A percentile compares a stretch with the other conserved stretches of the same genome.
These are phyloP conservation scores for Dipodomys spectabilis DNA, from an alignment of 2,113 vertebrate genomes.

Conservation along the genomic window DNA sequence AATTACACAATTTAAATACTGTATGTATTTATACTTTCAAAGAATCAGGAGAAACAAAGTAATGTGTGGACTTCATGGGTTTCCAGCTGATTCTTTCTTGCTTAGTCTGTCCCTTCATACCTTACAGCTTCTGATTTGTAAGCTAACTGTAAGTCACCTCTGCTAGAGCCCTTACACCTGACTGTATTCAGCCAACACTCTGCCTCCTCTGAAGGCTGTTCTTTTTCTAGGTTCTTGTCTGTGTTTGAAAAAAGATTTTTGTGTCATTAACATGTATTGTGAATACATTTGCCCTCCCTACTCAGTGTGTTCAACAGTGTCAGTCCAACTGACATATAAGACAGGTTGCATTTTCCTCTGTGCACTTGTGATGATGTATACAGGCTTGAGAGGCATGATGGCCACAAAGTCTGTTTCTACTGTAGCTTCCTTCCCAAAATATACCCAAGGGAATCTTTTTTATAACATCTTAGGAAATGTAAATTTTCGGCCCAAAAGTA, in stretches of 20 bases:
- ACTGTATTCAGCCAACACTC: not conserved
- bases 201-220: not conserved
- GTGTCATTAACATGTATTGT: not conserved
- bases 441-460: not conserved
- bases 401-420: not conserved
- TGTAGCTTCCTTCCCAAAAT: not conserved
- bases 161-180: not conserved
- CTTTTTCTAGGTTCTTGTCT: not conserved
- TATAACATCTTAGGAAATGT: not conserved
- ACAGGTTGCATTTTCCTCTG: not conserved
- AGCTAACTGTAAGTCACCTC: not conserved
- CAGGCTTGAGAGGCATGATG: not conserved
- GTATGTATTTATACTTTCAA: not conserved
- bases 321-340: too few relatives aligned
- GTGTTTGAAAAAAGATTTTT: constrained; percentile 2
- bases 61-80: not conserved
- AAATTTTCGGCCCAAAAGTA: not conserved
- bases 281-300: not conserved
- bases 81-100: not conserved
- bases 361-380: not conserved
- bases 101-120: not conserved
- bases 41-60: not conserved
- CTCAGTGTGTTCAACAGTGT: not conserved
- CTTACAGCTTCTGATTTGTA: not conserved
- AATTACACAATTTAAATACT: not conserved